These are phyloP conservation scores for Drosophila paracracens DNA, from an alignment of 2,888 invertebrate species.

Conservation along the genomic window DNA sequence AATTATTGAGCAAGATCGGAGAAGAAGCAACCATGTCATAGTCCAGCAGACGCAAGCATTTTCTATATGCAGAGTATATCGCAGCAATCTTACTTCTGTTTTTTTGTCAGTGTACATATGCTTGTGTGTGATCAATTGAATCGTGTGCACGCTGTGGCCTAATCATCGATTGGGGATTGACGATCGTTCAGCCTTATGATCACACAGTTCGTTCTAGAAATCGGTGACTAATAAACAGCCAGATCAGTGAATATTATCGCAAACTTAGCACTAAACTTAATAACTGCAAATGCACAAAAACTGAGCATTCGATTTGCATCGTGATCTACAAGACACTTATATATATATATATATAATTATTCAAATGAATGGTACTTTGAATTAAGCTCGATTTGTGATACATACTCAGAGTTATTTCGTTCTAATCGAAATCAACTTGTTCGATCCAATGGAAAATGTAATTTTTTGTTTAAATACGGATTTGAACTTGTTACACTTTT, in stretches of 20 bases:
- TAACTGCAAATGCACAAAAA: slow-evolving; percentile 10
- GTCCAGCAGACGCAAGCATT: neutral
- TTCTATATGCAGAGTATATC: neutral
- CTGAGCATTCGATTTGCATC: slow-evolving; percentile 21
- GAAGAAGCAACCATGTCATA: neutral
- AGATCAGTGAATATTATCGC: neutral
- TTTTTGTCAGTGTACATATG: neutral
- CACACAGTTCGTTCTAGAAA: slow-evolving; percentile 15
- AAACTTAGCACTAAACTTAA: neutral
- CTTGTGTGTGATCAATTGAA: neutral
- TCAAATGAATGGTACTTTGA: neutral
- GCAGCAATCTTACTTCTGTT: neutral
- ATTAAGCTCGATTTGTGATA: neutral
- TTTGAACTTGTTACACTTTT: neutral
- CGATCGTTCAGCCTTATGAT: slow-evolving; percentile 18
- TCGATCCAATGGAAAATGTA: neutral
- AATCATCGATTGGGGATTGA: slow-evolving; percentile 12
- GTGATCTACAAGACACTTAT: slow-evolving; percentile 14
- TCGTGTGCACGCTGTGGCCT: slow-evolving; percentile 17
- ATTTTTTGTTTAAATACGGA: neutral
- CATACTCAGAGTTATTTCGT: neutral
- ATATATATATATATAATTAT: neutral
- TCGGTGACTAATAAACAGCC: neutral
- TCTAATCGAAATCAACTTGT: neutral
- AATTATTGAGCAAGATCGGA: neutral